These are phyloP conservation scores for Aptenodytes forsteri DNA, from an alignment of 2,113 vertebrate genomes.

Conservation along the genomic window DNA sequence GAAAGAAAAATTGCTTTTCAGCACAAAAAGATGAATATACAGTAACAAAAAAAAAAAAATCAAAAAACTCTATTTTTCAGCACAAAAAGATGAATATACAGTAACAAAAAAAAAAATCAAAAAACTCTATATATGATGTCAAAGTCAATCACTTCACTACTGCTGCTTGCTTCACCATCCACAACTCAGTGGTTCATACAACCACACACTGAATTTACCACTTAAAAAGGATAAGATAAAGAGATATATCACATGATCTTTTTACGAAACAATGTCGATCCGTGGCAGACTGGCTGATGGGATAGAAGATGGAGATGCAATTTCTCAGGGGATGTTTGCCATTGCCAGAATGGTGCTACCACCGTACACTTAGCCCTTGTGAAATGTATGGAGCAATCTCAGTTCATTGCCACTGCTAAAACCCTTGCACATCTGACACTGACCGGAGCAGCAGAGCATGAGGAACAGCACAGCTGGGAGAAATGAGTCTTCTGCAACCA, in stretches of 20 bases:
- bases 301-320: not conserved
- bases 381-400: not conserved
- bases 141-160: not conserved
- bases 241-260: not conserved
- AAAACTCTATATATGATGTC: not conserved
- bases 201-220: rapidly evolving
- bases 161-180: not conserved
- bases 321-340: not conserved
- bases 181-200: not conserved
- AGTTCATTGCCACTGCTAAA: not conserved
- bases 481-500: not conserved
- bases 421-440: not conserved
- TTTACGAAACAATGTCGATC: not conserved
- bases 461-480: not conserved
- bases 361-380: not conserved
- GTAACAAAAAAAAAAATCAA: not conserved
- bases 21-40: not conserved
- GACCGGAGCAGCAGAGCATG: rapidly evolving
- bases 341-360: not conserved
- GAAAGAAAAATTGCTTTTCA: not conserved
- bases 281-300: rapidly evolving
- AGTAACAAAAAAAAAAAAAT: not conserved
- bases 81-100: not conserved
- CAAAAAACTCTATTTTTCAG: not conserved
- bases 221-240: not conserved